Percentiles rank a stretch among this genome's conserved stretches.
These are phyloP conservation scores for Acholoe squamosa DNA, from an alignment of 2,888 invertebrate species.

Conservation along the genomic window DNA sequence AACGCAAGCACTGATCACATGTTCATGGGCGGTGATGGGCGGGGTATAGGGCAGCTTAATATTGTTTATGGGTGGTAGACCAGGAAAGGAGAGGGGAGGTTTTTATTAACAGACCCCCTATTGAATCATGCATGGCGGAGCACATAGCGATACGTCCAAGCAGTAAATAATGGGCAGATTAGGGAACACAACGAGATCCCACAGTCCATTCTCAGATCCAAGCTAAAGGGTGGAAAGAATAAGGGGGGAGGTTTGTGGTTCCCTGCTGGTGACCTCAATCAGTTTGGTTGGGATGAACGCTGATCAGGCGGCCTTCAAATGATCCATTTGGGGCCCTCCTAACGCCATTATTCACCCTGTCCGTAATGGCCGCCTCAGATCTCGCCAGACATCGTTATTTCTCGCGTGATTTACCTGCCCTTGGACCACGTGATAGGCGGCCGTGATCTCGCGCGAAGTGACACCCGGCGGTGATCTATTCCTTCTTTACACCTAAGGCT, in stretches of 20 bases:
- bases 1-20: too few relatives aligned
- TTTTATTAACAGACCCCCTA: background rate
- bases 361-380: background rate
- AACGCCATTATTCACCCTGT: background rate
- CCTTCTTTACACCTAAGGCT: too few relatives aligned
- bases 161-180: background rate
- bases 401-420: slow-evolving; percentile 29
- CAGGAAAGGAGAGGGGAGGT: too few relatives aligned
- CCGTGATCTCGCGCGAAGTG: background rate
- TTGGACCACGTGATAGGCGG: background rate
- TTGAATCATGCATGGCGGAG: background rate
- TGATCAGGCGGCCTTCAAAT: background rate
- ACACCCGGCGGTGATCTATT: background rate
- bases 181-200: background rate
- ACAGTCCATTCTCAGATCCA: background rate
- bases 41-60: too few relatives aligned
- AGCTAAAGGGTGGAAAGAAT: background rate
- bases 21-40: too few relatives aligned
- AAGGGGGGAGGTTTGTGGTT: background rate
- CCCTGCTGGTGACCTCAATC: background rate
- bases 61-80: too few relatives aligned
- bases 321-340: background rate
- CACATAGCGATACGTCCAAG: background rate
- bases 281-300: slow-evolving; percentile 8
- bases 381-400: slow-evolving; percentile 30